Conservation (phyloP, 2,797 vertebrate genomes). For the Hoplostethus atlanticus region DNA sequence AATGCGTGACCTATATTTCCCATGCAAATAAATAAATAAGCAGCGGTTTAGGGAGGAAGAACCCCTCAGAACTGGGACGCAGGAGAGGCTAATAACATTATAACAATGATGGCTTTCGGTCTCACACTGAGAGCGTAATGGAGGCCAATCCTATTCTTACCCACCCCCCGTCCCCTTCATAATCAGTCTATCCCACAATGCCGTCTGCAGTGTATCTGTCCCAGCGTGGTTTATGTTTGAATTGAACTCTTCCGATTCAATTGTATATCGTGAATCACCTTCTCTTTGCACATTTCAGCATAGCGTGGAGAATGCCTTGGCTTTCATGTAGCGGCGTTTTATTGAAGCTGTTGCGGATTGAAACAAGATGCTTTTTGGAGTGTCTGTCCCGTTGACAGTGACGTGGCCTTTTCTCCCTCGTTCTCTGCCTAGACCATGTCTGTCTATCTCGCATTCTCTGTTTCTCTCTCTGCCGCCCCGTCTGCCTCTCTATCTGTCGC, state of each 20-base stretch:
- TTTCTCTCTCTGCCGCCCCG: constrained; percentile 3
- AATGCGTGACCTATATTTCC: constrained; percentile 86
- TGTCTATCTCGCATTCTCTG: constrained; percentile 48
- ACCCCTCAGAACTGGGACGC: constrained; percentile 80
- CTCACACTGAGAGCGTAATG: constrained; percentile 68
- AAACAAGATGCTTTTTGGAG: constrained; percentile 44
- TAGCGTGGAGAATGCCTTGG: constrained; percentile 25
- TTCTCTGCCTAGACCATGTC: constrained; percentile 43
- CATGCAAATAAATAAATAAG: constrained; percentile 85
- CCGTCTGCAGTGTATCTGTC: constrained; percentile 44
- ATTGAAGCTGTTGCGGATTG: constrained; percentile 37
- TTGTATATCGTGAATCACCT: constrained; percentile 64
- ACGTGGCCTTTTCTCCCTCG: constrained; percentile 52
- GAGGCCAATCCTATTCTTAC: constrained; percentile 61
- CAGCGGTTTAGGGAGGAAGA: constrained; percentile 66
- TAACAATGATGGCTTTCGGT: constrained; percentile 71
- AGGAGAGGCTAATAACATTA: constrained; percentile 67
- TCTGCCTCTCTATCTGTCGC: constrained; percentile 46
- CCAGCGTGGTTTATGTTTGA: constrained; percentile 54
- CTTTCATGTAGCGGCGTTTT: constrained; percentile 51
- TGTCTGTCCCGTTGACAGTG: constrained; percentile 50
- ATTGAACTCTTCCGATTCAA: constrained; percentile 58
- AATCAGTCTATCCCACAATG: constrained; percentile 54
- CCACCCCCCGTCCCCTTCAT: constrained; percentile 36
- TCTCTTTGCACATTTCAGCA: constrained; percentile 36